These are phyloP conservation scores for Pithys albifrons DNA, from an alignment of 2,113 vertebrate genomes.

Conservation along the genomic window DNA sequence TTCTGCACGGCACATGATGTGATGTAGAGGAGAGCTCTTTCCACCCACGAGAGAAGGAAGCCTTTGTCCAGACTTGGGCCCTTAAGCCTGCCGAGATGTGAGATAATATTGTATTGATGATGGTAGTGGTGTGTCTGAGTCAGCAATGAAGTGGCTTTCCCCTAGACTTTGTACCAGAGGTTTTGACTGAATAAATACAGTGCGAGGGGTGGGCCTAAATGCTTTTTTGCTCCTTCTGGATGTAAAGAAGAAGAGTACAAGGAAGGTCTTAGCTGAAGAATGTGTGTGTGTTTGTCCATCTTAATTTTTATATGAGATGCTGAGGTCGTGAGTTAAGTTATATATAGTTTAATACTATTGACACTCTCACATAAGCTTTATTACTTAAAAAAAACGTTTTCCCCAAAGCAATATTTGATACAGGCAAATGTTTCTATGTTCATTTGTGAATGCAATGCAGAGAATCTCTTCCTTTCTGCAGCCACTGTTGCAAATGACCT, in stretches of 20 bases:
- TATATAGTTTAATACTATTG: background rate
- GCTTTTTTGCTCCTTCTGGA: background rate
- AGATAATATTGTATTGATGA: rapidly evolving
- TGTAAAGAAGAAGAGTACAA: background rate
- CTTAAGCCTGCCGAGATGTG: background rate
- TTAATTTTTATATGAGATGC: background rate
- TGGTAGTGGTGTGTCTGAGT: background rate
- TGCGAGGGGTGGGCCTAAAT: background rate
- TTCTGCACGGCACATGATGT: rapidly evolving
- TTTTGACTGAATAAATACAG: background rate
- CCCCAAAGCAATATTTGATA: background rate
- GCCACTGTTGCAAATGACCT: background rate
- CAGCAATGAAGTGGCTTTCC: background rate
- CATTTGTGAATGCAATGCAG: background rate
- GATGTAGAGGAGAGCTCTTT: background rate
- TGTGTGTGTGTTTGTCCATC: background rate
- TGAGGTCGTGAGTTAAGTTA: background rate
- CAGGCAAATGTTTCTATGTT: background rate
- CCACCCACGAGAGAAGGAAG: background rate
- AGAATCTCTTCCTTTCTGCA: background rate
- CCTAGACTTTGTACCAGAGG: background rate
- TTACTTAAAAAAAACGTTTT: background rate
- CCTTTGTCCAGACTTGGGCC: too few species aligned
- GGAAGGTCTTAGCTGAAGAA: background rate
- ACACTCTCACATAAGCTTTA: background rate